Evolutionary conservation across 2,888 invertebrate genomes (phyloP).

Genomic region (Dermolepida albohirtum): DNA sequence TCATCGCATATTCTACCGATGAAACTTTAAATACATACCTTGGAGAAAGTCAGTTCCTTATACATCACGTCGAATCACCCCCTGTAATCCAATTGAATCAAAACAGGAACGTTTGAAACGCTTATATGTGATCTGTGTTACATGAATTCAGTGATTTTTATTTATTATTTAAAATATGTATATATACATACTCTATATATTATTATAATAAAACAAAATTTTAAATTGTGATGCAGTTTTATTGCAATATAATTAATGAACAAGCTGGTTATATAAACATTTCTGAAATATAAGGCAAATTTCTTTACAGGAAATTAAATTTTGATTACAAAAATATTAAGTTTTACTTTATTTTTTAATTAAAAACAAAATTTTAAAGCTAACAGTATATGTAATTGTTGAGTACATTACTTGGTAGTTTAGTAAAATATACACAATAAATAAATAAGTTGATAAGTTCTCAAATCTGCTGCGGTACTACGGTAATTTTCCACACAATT

Average conservation of each 20-base stretch:
- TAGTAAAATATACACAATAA: slow-evolving; percentile 25
- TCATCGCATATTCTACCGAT: slow-evolving; percentile 94
- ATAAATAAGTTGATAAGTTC: neutral
- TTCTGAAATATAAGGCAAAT: slow-evolving; percentile 45
- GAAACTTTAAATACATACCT: slow-evolving; percentile 88
- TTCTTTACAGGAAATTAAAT: slow-evolving; percentile 41
- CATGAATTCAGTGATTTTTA: slow-evolving; percentile 16
- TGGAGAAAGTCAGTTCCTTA: slow-evolving; percentile 40
- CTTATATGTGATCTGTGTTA: slow-evolving; percentile 31
- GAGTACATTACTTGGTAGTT: slow-evolving; percentile 21
- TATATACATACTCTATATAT: slow-evolving; percentile 1
- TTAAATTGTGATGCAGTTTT: slow-evolving; percentile 49
- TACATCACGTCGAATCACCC: slow-evolving; percentile 37
- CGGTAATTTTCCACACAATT: slow-evolving; percentile 10
- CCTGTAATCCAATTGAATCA: slow-evolving; percentile 39
- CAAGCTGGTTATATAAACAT: slow-evolving; percentile 49
- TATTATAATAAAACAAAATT: slow-evolving; percentile 40
- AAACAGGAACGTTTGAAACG: slow-evolving; percentile 20
- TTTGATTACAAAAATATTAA: slow-evolving; percentile 48
- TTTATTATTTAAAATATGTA: slow-evolving; percentile 27
- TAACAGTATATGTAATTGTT: slow-evolving; percentile 25
- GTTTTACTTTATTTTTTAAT: slow-evolving; percentile 27
- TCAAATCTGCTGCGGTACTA: slow-evolving; percentile 13
- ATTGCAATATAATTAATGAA: slow-evolving; percentile 48
- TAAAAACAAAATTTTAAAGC: slow-evolving; percentile 37